phyloP scores from a whole-genome alignment of 2,888 invertebrate genomes.

The Trissoscelio sp. region DNA sequence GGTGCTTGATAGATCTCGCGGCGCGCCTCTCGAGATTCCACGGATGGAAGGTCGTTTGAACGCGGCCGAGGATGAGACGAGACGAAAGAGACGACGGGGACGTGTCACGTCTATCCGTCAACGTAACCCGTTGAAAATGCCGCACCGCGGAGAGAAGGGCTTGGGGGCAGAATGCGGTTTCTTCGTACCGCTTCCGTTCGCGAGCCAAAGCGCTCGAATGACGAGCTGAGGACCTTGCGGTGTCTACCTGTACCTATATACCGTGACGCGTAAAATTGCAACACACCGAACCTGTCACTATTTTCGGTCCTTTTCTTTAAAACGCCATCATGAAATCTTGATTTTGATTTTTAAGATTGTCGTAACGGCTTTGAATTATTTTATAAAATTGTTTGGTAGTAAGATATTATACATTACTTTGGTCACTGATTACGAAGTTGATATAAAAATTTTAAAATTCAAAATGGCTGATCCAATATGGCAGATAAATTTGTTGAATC shows the following conservation, averaged over 20 bases:
- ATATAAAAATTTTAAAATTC: too few species aligned
- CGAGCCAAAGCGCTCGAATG: conserved; percentile 61
- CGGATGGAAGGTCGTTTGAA: conserved; percentile 68
- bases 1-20: conserved; percentile 65
- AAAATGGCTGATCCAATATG: too few species aligned
- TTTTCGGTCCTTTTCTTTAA: too few species aligned
- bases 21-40: conserved; percentile 67
- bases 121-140: conserved; percentile 59
- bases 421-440: too few species aligned
- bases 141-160: conserved; percentile 32
- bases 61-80: conserved; percentile 22
- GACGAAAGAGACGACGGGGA: conserved; percentile 18
- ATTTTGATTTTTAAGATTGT: too few species aligned
- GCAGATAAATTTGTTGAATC: too few species aligned
- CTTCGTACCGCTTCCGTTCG: conserved; percentile 70
- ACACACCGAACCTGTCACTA: conserved; percentile 14
- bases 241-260: conserved; percentile 63
- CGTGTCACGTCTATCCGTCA: conserved; percentile 64
- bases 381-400: too few species aligned
- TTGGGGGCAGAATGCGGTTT: conserved; percentile 42
- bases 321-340: too few species aligned
- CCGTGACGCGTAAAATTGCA: conserved; percentile 54
- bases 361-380: too few species aligned
- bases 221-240: conserved; percentile 68
- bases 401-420: too few species aligned